Conservation (phyloP, 2,888 invertebrate species). For the Hymenopus coronatus region DNA sequence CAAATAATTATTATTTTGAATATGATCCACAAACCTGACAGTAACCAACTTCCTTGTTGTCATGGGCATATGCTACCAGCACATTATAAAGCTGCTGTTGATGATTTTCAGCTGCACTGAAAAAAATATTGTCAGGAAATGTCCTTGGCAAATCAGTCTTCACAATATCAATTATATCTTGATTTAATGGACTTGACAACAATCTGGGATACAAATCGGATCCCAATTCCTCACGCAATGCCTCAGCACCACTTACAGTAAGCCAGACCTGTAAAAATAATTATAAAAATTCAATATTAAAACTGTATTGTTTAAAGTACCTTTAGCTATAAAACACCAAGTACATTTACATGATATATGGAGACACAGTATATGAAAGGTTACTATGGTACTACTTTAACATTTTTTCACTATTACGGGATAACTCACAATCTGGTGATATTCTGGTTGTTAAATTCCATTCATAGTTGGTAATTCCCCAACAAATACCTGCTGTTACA, state of each 20-base stretch:
- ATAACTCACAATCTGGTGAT: too few species aligned
- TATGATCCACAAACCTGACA: conserved; percentile 61
- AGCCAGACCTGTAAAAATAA: conserved; percentile 68
- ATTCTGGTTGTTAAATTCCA: too few species aligned
- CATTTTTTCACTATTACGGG: too few species aligned
- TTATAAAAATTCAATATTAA: background rate
- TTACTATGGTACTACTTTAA: too few species aligned
- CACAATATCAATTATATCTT: conserved; percentile 74
- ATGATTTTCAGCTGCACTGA: conserved; percentile 68
- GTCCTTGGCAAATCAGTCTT: conserved; percentile 88
- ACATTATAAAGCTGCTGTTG: conserved; percentile 79
- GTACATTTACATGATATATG: too few species aligned
- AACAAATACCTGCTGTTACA: too few species aligned
- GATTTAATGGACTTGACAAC: conserved; percentile 65
- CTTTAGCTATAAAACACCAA: background rate
- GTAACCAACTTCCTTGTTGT: conserved; percentile 84
- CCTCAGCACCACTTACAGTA: conserved; percentile 77
- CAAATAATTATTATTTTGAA: too few species aligned
- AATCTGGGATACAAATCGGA: conserved; percentile 53
- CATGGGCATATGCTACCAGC: conserved; percentile 83
- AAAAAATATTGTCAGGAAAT: conserved; percentile 93
- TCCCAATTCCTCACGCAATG: conserved; percentile 56
- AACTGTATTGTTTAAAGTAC: background rate
- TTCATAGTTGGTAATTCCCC: too few species aligned
- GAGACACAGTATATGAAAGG: too few species aligned